A percentile compares a stretch with the other conserved stretches of the same genome.
phyloP scores from a whole-genome alignment of 2,113 vertebrate genomes.

The Oncorhynchus kisutch region DNA sequence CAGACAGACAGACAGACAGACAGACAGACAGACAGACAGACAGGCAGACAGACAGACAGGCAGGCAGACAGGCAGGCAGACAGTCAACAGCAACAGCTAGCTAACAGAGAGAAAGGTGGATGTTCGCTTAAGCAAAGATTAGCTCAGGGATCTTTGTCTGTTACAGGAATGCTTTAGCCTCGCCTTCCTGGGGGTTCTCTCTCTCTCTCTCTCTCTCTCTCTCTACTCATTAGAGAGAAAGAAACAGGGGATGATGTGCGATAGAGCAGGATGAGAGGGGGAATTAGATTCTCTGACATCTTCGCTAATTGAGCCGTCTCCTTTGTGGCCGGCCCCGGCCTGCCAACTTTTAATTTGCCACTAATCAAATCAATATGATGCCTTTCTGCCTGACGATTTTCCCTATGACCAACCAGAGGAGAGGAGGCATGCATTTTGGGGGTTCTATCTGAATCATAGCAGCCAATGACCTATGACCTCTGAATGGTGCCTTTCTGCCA shows the following conservation, averaged over 20 bases:
- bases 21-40: conserved; percentile 2
- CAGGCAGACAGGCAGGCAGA: conserved; percentile 14
- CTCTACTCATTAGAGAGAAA: conserved; percentile 59
- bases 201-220: conserved; percentile 40
- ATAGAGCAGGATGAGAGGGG: conserved; percentile 55
- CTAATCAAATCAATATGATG: conserved; percentile 94
- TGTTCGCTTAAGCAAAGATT: conserved; percentile 67
- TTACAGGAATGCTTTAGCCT: conserved; percentile 60
- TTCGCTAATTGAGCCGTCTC: conserved; percentile 79
- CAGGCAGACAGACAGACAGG: not conserved
- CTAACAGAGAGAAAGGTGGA: too few relatives aligned
- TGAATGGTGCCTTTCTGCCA: conserved; percentile 16
- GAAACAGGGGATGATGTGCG: conserved; percentile 53
- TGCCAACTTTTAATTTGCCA: conserved; percentile 90
- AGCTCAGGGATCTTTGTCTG: conserved; percentile 48
- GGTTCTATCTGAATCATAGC: conserved; percentile 50
- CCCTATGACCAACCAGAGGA: conserved; percentile 47
- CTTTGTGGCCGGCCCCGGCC: conserved; percentile 77
- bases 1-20: conserved; percentile 15
- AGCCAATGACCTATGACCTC: conserved; percentile 42
- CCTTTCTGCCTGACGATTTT: conserved; percentile 24
- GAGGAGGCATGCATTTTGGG: conserved; percentile 40
- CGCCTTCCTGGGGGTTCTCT: conserved; percentile 46
- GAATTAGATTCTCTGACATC: conserved; percentile 92
- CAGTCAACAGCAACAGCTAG: not conserved